phyloP scores from a whole-genome alignment of 1,140 invertebrate genomes.

The Stegodyphus mimosarum region DNA sequence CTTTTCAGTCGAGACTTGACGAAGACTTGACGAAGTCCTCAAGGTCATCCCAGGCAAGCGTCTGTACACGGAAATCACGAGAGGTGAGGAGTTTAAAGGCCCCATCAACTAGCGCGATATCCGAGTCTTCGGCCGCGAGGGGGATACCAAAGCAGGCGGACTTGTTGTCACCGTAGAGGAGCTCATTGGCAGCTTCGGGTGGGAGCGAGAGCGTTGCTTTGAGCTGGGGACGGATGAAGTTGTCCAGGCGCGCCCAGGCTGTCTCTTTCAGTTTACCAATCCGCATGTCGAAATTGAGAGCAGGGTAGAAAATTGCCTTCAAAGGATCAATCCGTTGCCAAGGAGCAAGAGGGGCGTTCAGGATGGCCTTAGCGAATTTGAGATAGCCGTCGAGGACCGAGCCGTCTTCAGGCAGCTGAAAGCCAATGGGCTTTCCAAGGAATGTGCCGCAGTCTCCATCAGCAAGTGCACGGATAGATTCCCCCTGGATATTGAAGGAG shows the following conservation, averaged over 20 bases:
- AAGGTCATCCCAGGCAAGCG: not conserved
- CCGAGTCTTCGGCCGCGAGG: not conserved
- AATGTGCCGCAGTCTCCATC: not conserved
- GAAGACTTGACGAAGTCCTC: too few relatives aligned
- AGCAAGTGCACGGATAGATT: not conserved
- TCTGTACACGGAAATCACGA: not conserved
- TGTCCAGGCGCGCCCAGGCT: not conserved
- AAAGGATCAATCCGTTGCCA: not conserved
- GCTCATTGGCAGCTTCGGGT: not conserved
- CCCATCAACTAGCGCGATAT: not conserved
- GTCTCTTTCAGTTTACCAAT: not conserved
- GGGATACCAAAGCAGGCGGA: not conserved
- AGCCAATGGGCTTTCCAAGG: slow-evolving; percentile 1
- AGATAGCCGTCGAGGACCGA: not conserved
- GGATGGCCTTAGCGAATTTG: not conserved
- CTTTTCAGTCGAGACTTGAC: too few relatives aligned
- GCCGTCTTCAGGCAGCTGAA: too few relatives aligned
- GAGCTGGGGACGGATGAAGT: not conserved
- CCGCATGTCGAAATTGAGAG: not conserved
- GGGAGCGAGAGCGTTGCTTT: not conserved
- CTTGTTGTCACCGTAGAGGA: not conserved
- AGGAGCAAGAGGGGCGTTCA: not conserved
- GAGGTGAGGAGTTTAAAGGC: slow-evolving; percentile 4
- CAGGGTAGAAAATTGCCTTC: not conserved
- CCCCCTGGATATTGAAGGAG: not conserved